phyloP scores from a whole-genome alignment of 2,113 vertebrate genomes.

The Tragelaphus buxtoni region DNA sequence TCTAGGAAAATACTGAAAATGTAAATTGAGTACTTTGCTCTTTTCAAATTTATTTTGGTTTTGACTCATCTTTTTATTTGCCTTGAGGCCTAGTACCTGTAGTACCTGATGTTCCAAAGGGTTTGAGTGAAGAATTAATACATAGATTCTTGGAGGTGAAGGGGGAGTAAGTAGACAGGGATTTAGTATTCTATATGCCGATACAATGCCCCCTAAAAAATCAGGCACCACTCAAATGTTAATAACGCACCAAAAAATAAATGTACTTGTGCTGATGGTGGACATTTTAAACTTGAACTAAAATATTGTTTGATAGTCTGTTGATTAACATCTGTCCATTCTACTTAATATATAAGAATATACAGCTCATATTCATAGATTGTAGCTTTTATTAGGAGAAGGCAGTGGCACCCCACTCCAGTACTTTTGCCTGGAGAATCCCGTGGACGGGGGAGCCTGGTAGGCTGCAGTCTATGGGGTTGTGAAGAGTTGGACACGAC shows the following conservation, averaged over 20 bases:
- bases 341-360: background rate
- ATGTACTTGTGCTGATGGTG: background rate
- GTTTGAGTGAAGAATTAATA: background rate
- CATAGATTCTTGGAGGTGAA: background rate
- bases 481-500: no score
- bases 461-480: no score
- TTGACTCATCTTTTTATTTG: background rate
- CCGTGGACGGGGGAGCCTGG: no score
- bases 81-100: background rate
- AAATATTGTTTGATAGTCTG: background rate
- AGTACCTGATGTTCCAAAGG: background rate
- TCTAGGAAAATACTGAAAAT: slow-evolving; percentile 1
- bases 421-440: no score
- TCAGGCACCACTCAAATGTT: background rate
- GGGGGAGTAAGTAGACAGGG: background rate
- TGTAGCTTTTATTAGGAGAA: background rate
- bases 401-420: no score
- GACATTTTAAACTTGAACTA: background rate
- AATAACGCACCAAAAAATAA: background rate
- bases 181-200: background rate
- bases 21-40: background rate
- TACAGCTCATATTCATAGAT: background rate
- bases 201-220: background rate
- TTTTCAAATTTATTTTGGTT: background rate
- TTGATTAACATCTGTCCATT: background rate